Evolutionary conservation across 2,113 vertebrate genomes (phyloP).

Genomic region (Nasalis larvatus): DNA sequence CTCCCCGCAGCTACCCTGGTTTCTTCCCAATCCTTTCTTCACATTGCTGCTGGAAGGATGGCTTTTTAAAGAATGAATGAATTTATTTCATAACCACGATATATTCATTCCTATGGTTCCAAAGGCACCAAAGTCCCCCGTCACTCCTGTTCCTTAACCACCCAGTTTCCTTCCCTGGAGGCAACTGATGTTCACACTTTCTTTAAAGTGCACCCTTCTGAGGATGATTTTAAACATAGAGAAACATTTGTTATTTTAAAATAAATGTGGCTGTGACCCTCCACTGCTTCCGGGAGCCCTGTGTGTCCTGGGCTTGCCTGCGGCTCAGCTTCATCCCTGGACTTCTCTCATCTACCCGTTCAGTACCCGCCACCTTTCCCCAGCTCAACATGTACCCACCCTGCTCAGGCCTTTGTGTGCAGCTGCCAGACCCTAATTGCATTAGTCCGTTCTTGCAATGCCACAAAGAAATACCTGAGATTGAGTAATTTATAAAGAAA

Average conservation of each 20-base stretch:
- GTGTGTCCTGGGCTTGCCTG: neutral
- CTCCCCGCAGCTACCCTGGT: neutral
- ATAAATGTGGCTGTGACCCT: neutral
- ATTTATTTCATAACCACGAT: neutral
- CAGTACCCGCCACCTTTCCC: neutral
- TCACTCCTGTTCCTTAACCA: too few species aligned
- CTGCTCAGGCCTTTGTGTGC: neutral
- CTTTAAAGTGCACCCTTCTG: neutral
- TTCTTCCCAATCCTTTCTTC: neutral
- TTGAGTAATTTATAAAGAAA: too few species aligned
- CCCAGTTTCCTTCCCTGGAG: neutral
- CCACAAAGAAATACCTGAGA: too few species aligned
- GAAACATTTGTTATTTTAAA: neutral
- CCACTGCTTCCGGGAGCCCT: neutral
- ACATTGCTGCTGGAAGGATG: accelerated
- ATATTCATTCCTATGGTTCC: neutral
- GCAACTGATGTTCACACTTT: neutral
- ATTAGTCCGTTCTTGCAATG: too few species aligned
- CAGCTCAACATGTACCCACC: accelerated
- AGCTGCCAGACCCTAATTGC: neutral
- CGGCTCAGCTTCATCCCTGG: neutral
- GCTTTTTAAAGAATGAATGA: neutral
- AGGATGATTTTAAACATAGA: neutral
- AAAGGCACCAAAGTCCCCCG: too few species aligned
- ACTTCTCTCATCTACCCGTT: accelerated